Evolutionary conservation across 2,797 vertebrate species (phyloP).

Genomic region (Loriculus beryllinus): DNA sequence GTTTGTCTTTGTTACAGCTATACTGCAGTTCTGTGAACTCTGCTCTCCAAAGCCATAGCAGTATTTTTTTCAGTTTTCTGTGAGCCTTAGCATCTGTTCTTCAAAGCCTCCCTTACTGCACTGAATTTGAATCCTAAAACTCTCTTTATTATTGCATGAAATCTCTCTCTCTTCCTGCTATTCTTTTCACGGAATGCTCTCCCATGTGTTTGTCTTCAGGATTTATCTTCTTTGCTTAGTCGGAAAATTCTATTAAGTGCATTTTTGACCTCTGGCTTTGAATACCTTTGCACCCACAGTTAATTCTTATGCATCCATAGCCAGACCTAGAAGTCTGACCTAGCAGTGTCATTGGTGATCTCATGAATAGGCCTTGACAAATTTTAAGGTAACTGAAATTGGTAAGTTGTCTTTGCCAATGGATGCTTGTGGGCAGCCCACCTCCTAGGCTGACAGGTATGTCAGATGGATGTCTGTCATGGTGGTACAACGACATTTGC

Average conservation of each 20-base stretch:
- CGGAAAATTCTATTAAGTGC: not conserved
- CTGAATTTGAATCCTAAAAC: not conserved
- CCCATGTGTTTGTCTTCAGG: not conserved
- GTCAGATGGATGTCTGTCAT: not conserved
- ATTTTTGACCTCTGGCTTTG: not conserved
- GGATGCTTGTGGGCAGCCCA: not conserved
- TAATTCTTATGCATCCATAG: not conserved
- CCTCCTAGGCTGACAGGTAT: not conserved
- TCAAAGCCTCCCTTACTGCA: not conserved
- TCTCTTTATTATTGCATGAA: not conserved
- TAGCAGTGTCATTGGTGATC: not conserved
- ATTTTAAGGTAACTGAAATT: not conserved
- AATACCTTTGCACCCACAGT: not conserved
- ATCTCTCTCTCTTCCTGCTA: not conserved
- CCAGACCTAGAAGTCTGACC: not conserved
- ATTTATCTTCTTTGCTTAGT: not conserved
- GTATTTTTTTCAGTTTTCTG: not conserved
- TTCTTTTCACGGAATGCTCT: not conserved
- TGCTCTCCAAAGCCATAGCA: not conserved
- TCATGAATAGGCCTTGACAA: not conserved
- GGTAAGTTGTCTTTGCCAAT: not conserved
- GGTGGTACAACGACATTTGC: not conserved
- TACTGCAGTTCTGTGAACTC: not conserved
- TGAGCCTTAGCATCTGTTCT: not conserved
- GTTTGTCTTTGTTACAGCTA: not conserved